A percentile compares a stretch with the other conserved stretches of the same genome.
Evolutionary conservation across 2,797 vertebrate genomes (phyloP).

Genomic region (Pangasius sanitwongsei): DNA sequence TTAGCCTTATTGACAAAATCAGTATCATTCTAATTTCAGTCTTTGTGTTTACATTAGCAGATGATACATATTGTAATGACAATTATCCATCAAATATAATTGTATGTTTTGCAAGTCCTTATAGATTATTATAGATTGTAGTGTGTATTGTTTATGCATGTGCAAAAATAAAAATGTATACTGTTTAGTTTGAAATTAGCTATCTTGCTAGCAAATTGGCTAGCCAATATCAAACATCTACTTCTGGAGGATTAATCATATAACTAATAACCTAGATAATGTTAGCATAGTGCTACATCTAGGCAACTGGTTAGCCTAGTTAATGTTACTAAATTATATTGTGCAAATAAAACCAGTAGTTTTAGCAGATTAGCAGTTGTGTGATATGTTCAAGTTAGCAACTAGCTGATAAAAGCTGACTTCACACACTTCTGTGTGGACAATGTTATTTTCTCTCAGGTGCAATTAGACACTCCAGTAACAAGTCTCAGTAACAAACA

Average conservation of each 20-base stretch:
- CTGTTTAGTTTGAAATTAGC: not conserved
- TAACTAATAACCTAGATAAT: not conserved
- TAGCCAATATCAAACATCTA: not conserved
- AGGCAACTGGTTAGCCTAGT: not conserved
- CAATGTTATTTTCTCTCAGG: not conserved
- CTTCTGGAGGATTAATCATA: not conserved
- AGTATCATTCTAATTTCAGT: not conserved
- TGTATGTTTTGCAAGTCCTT: too few relatives aligned
- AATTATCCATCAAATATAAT: not conserved
- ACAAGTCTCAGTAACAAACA: conserved; percentile 34
- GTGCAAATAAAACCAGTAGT: not conserved
- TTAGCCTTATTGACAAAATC: not conserved
- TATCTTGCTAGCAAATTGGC: not conserved
- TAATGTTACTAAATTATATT: not conserved
- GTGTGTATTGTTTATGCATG: not conserved
- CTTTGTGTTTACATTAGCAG: not conserved
- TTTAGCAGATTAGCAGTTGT: not conserved
- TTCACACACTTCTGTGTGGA: not conserved
- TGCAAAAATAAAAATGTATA: not conserved
- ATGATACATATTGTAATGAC: not conserved
- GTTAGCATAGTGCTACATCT: not conserved
- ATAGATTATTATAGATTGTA: too few relatives aligned
- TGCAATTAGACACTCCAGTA: not conserved
- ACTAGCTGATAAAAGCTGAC: not conserved
- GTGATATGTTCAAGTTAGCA: not conserved